A percentile compares a stretch with the other conserved stretches of the same genome.
phyloP scores from a whole-genome alignment of 2,797 vertebrate genomes.

The Sebastiscus tertius region DNA sequence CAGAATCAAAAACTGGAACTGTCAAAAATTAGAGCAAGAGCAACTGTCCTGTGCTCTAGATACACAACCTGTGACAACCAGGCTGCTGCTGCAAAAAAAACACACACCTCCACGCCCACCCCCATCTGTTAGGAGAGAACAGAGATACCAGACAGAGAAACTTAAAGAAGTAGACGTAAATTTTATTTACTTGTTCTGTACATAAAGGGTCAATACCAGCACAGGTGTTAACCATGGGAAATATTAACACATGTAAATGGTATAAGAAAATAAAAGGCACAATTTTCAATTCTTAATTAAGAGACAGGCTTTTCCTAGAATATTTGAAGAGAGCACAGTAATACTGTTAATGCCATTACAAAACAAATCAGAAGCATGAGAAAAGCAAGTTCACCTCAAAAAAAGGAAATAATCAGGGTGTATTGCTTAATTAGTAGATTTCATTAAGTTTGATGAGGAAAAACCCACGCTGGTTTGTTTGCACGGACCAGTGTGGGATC shows the following conservation, averaged over 20 bases:
- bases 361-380: conserved; percentile 83
- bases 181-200: conserved; percentile 96
- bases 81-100: conserved; percentile 1
- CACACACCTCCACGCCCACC: conserved; percentile 1
- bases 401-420: conserved; percentile 61
- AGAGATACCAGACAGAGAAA: conserved; percentile 35
- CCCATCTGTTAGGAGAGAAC: conserved; percentile 26
- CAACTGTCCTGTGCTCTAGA: conserved; percentile 67
- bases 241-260: conserved; percentile 89
- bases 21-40: conserved; percentile 65
- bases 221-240: conserved; percentile 90
- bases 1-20: conserved; percentile 71
- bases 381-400: conserved; percentile 62
- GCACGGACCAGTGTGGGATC: conserved; percentile 41
- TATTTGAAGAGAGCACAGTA: conserved; percentile 92
- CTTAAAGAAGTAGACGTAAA: conserved; percentile 87
- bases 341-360: conserved; percentile 97
- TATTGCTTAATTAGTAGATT: conserved; percentile 82
- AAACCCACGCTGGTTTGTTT: conserved; percentile 26
- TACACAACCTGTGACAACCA: conserved; percentile 48
- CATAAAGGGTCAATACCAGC: conserved; percentile 89
- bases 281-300: conserved; percentile 86
- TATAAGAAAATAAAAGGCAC: conserved; percentile 97
- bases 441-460: conserved; percentile 60
- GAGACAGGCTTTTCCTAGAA: conserved; percentile 87